Conservation (phyloP, 2,888 invertebrate genomes). For the Nymphalis urticae region DNA sequence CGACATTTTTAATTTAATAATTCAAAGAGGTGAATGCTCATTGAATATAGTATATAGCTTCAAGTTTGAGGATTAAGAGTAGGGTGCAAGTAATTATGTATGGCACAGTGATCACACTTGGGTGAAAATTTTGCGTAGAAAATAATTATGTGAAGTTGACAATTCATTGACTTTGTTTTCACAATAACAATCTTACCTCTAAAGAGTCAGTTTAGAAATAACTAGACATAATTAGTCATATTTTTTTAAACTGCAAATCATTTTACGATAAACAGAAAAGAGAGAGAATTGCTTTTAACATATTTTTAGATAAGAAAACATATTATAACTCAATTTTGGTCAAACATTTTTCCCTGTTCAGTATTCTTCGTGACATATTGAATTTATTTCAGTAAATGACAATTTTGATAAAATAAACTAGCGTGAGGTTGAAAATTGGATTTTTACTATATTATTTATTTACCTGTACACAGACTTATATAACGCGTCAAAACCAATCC, state of each 20-base stretch:
- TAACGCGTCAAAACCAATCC: too few species aligned
- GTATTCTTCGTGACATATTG: conserved; percentile 47
- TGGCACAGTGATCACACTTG: conserved; percentile 10
- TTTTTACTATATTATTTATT: background rate
- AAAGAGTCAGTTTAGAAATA: too few species aligned
- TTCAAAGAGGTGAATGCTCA: background rate
- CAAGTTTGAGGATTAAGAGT: background rate
- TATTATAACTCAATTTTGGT: conserved; percentile 2
- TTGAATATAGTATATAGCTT: background rate
- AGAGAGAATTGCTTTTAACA: background rate
- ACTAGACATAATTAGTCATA: background rate
- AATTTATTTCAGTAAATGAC: conserved; percentile 53
- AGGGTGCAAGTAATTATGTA: conserved; percentile 12
- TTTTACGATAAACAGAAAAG: background rate
- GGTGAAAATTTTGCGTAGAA: conserved; percentile 4
- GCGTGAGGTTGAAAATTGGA: conserved; percentile 3
- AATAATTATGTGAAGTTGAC: too few species aligned
- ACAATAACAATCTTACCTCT: too few species aligned
- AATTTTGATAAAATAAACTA: conserved; percentile 34
- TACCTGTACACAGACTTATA: background rate
- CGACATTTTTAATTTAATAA: background rate
- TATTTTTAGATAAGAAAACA: background rate
- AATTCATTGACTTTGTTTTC: too few species aligned
- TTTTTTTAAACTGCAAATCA: background rate
- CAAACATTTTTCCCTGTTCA: background rate